Evolutionary conservation across 2,888 invertebrate species (phyloP), one percentile per base, ranked within the genome.

Genomic region (Ophion ventricosus): DNA sequence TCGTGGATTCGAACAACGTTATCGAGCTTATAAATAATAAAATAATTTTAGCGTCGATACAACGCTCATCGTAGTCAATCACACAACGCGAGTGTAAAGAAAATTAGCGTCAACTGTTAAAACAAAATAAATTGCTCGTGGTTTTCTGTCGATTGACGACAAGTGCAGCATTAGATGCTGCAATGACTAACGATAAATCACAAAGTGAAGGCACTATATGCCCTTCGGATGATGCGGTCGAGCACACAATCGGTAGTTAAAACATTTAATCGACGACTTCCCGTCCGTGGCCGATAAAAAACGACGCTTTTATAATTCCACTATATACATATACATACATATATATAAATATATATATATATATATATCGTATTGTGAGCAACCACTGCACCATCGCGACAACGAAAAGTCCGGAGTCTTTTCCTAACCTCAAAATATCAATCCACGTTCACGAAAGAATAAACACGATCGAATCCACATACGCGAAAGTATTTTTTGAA

Each of bases 261-360:
- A 57, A 64, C 74, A 59, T 83, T 70, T 70, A 74, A 49, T 74
- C 43, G 43, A 56, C 78, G 69, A 69, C 29, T 83, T 79, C 54
- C 63, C 74, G 61, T 75, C 54, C 61, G 40, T 23, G 59, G 17
- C n/a, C 56, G 49, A 29, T 79, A 26, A 56, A 56, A 61, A 56
- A 10, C 81, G 72, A 64, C 63, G 78, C 25, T 66, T 49, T 26
- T 70, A 67, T 14, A 20, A 56, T 67, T 54, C 11, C 63, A 40
- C 43, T 56, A 25, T 43, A n/a, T n/a, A n/a, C n/a, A n/a, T n/a
- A n/a, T n/a, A n/a, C n/a, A n/a, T n/a, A n/a, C n/a, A n/a, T n/a
- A n/a, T 35, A 25, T 1, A 17, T 59, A 29, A 8, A 43, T 23
- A 43, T 26, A 49, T 29, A 49, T 11, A 73, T 7, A 59, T 59